Evolutionary conservation across 2,888 invertebrate genomes (phyloP).

Genomic region (Mythimna vitellina): DNA sequence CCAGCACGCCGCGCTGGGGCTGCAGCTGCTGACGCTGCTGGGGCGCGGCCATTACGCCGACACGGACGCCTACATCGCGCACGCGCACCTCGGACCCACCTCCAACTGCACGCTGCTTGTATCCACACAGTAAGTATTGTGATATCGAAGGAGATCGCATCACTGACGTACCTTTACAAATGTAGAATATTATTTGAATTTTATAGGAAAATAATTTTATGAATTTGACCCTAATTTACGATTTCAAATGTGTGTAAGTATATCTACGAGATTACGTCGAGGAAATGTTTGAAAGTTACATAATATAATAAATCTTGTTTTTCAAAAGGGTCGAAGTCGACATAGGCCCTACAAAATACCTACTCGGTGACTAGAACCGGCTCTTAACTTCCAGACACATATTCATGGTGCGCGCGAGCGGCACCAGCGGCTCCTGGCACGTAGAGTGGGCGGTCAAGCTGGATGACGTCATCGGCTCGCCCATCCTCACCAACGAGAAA

Average conservation of each 20-base stretch:
- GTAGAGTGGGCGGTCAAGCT: conserved; percentile 94
- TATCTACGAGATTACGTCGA: too few relatives aligned
- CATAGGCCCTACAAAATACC: too few relatives aligned
- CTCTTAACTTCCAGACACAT: conserved; percentile 90
- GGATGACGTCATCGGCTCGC: conserved; percentile 93
- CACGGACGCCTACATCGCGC: conserved; percentile 93
- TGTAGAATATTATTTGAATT: too few relatives aligned
- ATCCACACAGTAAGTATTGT: conserved; percentile 86
- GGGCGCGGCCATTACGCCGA: conserved; percentile 92
- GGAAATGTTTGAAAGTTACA: too few relatives aligned
- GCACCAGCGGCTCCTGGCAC: conserved; percentile 93
- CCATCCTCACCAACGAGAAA: conserved; percentile 90
- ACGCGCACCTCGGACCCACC: conserved; percentile 77
- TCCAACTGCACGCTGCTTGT: conserved; percentile 92
- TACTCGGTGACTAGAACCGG: too few relatives aligned
- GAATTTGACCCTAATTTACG: too few relatives aligned
- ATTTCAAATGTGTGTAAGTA: too few relatives aligned
- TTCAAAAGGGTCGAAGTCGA: too few relatives aligned
- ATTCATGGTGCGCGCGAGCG: conserved; percentile 93
- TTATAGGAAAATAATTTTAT: too few relatives aligned
- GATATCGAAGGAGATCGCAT: too few relatives aligned
- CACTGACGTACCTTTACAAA: too few relatives aligned
- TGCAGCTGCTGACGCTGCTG: conserved; percentile 91
- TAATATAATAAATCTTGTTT: too few relatives aligned
- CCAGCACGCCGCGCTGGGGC: conserved; percentile 93